Base-by-base conservation (phyloP, 2,797 vertebrate species). In the Orientallactaga sibirica region DNA sequence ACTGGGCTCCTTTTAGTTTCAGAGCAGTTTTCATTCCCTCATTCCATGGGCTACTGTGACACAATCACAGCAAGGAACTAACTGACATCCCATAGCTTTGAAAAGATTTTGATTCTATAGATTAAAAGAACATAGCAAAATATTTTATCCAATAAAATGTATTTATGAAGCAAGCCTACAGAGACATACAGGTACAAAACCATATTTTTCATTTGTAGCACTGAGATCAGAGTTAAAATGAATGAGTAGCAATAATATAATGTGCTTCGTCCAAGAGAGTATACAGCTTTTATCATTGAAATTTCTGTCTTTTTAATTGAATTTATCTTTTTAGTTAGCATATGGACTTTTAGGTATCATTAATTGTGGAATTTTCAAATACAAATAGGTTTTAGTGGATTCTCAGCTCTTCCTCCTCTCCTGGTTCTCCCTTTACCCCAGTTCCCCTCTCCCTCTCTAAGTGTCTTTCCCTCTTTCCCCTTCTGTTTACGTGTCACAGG, bases 1-100 rank as follows among this genome's bases (percentile, higher is more conserved):
- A 95, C 96, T 55, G 88, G 64, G 1, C 43, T 94, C 11, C 89
- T 48, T 96, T 74, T 93, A 55, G 81, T 96, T 96, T 96, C 71
- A 81, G 25, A 92, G 61, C 66, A 1, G 24, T 86, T 20, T 62
- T 94, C n/a, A 0, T 86, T 96, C 93, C 95, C 66, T 94, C n/a
- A 0, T 86, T 96, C 93, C 95, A 4, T 19, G 84, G 12, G 81
- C 29, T 95, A 15, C 4, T 29, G 83, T 76, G 52, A 33, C 16
- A 92, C 76, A 89, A 76, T 83, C 81, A 80, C 43, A 88, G 62
- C 33, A 93, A 14, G 71, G 58, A 88, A 84, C 78, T 96, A 94
- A 94, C 16, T 94, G 84, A 80, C 1, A 25, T 19, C 71, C 48
- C 9, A 14, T 18, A 25, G 29, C 55, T 73, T 27, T 76, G n/a